Evolutionary conservation across 2,888 invertebrate species (phyloP), one percentile per base, ranked within the genome.

Genomic region (Epirrhoe tristata): DNA sequence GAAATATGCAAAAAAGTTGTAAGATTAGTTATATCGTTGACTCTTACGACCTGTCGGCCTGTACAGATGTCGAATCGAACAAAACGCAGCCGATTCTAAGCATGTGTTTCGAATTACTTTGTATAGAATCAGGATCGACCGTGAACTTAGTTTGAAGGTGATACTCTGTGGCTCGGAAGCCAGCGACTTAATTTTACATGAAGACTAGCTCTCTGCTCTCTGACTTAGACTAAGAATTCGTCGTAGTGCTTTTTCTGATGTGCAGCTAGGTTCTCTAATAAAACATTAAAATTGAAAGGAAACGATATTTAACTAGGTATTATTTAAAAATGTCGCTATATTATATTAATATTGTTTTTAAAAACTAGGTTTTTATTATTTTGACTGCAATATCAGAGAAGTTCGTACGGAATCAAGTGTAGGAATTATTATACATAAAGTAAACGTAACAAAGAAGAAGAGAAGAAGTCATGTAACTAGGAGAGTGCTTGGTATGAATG

Each of bases 21-120:
- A 24, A 24, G 24, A 3, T 24, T 24, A 24, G 24, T 24, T 8
- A 12, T 12, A 43, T 39, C 39, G 39, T 3, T 12, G 39, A 43
- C 12, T 12, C 39, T 43, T 43, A n/a, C 39, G 4, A 43, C 12
- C 2, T 2, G 14, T 48, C 12, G 14, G 14, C 6, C 46, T 46
- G 24, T 24, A 58, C 71, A 71, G 73, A 74, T 72, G 76, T 74
- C 66, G 71, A 74, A 66, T 56, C 66, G 68, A 71, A 73, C 72
- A 66, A 69, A 72, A 72, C 67, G 56, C 67, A 58, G 63, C 64
- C 69, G 52, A 63, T 63, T 63, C 66, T 72, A 76, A 69, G 71
- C 76, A 77, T 72, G 73, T 77, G 76, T 71, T 74, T 75, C 62
- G 66, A 71, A 69, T 76, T 70, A 71, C 69, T 60, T 67, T 62